A percentile compares a stretch with the other conserved stretches of the same genome.
Evolutionary conservation across 1,140 invertebrate species (phyloP).

Genomic region (Drosophila guanche): DNA sequence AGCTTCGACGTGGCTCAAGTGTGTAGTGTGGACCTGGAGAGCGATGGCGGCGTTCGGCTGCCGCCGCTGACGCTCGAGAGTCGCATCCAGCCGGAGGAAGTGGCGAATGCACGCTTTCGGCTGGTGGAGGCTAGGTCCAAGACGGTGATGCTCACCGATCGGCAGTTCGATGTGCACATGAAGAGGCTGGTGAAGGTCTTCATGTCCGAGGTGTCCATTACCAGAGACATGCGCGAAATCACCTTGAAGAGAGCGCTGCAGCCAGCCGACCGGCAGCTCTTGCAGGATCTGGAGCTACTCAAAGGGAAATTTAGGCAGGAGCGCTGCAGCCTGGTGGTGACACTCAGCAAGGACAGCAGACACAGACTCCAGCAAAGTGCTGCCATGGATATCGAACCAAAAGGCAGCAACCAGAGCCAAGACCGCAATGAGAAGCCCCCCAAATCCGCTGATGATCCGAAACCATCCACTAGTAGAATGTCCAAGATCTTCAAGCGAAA

Average conservation of each 20-base stretch:
- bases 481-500: background rate
- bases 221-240: constrained; percentile 18
- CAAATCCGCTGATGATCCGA: no score
- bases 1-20: constrained; percentile 24
- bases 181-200: constrained; percentile 36
- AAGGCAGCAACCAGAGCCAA: no score
- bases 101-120: constrained; percentile 16
- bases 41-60: constrained; percentile 15
- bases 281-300: constrained; percentile 18
- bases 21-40: background rate
- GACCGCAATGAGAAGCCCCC: no score
- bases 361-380: background rate
- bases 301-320: constrained; percentile 25
- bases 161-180: constrained; percentile 27
- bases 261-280: background rate
- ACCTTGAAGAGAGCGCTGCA: background rate
- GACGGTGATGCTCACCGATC: constrained; percentile 13
- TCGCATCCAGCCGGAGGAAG: constrained; percentile 15
- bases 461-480: no score
- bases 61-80: constrained; percentile 28
- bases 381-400: no score
- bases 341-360: constrained; percentile 24
- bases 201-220: constrained; percentile 40
- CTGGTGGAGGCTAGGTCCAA: constrained; percentile 12
- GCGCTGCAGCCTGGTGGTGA: constrained; percentile 20